Base-by-base conservation (phyloP, 2,888 invertebrate genomes). In the Nemotelus nigrinus region DNA sequence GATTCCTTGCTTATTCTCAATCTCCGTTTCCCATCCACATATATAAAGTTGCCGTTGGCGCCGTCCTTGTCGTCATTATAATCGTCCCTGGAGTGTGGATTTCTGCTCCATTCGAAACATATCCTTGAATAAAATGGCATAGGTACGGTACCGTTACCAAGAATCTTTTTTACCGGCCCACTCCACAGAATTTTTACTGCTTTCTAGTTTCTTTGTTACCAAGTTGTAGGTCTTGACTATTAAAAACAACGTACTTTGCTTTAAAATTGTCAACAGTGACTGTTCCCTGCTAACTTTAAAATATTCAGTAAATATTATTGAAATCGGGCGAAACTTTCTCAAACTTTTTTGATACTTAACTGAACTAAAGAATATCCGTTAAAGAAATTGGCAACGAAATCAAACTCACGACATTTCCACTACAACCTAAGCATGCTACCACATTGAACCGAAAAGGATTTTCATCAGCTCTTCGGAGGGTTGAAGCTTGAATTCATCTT, bases 401-500 rank as follows among this genome's bases (percentile, higher is more conserved):
- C 25, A 25, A 25, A 25, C 25, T 25, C 25, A 25, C 25, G 25
- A 25, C 25, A 25, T 25, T 25, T 25, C 25, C 25, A 25, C 25
- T 25, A 25, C 25, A 25, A 50, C 50, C 67, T 48, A 48, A 25
- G 50, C 48, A 41, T 41, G 67, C 48, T 50, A 48, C 67, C 6
- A 57, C 70, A 53, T 77, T 77, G 77, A 68, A 74, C 77, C 74
- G 75, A 79, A 79, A 79, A 68, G 79, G 77, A 57, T 57, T 71
- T 71, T 71, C 67, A 39, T 39, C 41, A 39, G 25, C 60, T 39
- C 41, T 79, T 64, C 74, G 78, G 78, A 79, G 78, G 79, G 76
- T 78, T 78, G 79, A 80, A 80, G 78, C 77, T 78, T 77, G 78
- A 76, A 80, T 78, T 77, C 77, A 78, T 80, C 77, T 77, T 70